Evolutionary conservation across 2,888 invertebrate genomes (phyloP).

Genomic region (Petrophora chlorosata): DNA sequence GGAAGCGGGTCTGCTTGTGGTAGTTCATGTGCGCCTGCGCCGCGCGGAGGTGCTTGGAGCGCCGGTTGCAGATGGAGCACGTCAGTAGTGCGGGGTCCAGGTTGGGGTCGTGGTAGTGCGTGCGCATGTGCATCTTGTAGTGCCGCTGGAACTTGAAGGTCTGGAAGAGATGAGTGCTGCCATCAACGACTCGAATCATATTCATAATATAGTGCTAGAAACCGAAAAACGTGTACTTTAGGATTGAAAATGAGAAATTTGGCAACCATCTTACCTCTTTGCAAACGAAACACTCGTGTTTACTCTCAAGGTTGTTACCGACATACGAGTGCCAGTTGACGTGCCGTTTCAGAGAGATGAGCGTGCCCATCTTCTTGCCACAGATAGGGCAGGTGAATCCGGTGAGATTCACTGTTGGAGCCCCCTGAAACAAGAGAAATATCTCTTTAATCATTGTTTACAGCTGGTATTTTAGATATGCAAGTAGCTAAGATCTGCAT

Average conservation of each 20-base stretch:
- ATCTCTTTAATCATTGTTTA: too few relatives aligned
- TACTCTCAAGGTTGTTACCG: constrained; percentile 66
- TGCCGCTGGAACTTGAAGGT: constrained; percentile 72
- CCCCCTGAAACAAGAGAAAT: constrained; percentile 32
- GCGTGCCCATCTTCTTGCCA: constrained; percentile 70
- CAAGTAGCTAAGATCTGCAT: too few relatives aligned
- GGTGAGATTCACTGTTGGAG: constrained; percentile 53
- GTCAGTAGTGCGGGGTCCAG: constrained; percentile 70
- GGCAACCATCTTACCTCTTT: constrained; percentile 72
- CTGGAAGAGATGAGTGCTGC: too few relatives aligned
- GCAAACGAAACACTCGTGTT: constrained; percentile 72
- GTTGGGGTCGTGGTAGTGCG: constrained; percentile 68
- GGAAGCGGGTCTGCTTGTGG: constrained; percentile 78
- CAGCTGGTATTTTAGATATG: too few relatives aligned
- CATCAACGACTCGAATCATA: too few relatives aligned
- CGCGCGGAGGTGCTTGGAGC: constrained; percentile 75
- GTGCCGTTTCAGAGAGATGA: constrained; percentile 72
- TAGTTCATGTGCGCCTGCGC: constrained; percentile 76
- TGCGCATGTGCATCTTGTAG: constrained; percentile 75
- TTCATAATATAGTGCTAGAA: too few relatives aligned
- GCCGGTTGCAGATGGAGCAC: constrained; percentile 72
- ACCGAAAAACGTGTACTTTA: too few relatives aligned
- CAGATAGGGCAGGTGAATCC: constrained; percentile 77
- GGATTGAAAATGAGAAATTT: too few relatives aligned
- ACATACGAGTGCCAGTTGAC: constrained; percentile 76